Percentiles rank a stretch among this genome's conserved stretches.
Conservation (phyloP, 2,888 invertebrate species). For the Blastobasis lacticolella region DNA sequence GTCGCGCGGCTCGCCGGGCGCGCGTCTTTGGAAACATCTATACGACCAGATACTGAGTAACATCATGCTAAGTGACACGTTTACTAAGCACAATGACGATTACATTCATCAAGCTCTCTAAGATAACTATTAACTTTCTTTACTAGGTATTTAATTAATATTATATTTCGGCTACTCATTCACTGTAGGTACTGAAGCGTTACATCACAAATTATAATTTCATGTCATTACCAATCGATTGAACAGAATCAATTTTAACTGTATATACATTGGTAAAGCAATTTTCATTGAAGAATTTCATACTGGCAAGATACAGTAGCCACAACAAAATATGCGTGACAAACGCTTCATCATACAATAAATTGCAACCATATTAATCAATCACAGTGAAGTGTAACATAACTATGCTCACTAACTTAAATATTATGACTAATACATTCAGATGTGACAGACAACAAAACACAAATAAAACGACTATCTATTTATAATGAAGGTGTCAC, state of each 20-base stretch:
- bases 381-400: conserved; percentile 68
- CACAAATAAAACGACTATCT: conserved; percentile 37
- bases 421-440: conserved; percentile 60
- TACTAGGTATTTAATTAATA: conserved; percentile 50
- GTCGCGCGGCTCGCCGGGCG: too few species aligned
- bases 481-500: conserved; percentile 37
- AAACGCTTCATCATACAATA: conserved; percentile 46
- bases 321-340: conserved; percentile 10
- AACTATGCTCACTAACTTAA: conserved; percentile 65
- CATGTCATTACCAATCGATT: conserved; percentile 13
- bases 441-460: conserved; percentile 50
- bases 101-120: conserved; percentile 71
- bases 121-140: conserved; percentile 56
- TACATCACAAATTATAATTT: conserved; percentile 49
- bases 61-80: conserved; percentile 62
- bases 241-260: conserved; percentile 4
- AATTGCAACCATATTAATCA: conserved; percentile 63
- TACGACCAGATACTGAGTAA: conserved; percentile 54
- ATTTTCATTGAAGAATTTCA: not conserved
- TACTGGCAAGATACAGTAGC: not conserved
- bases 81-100: conserved; percentile 72
- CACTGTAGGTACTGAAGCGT: conserved; percentile 56
- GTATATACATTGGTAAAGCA: conserved; percentile 2
- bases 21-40: conserved; percentile 15
- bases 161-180: conserved; percentile 60